These are phyloP conservation scores for Pandemis corylana DNA, from an alignment of 2,888 invertebrate species.

Conservation along the genomic window DNA sequence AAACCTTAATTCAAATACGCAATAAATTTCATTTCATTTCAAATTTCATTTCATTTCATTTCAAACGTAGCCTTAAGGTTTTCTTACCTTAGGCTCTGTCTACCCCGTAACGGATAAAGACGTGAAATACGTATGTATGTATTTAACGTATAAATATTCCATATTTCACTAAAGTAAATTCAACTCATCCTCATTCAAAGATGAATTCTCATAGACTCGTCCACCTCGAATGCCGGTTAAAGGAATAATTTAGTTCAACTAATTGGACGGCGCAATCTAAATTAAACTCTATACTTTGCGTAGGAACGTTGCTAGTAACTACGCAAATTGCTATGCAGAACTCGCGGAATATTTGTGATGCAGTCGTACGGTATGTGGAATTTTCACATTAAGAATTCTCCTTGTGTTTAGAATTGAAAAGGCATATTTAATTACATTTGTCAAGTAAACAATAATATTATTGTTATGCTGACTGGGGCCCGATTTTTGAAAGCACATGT, in stretches of 20 bases:
- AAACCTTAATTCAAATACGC: no score
- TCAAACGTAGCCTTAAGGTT: no score
- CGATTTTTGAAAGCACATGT: no score
- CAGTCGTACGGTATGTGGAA: slow-evolving; percentile 7
- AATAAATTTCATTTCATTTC: no score
- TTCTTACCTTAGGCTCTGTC: no score
- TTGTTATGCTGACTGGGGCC: slow-evolving; percentile 10
- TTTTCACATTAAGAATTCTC: slow-evolving; percentile 9
- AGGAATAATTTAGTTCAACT: slow-evolving; percentile 4
- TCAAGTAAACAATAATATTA: slow-evolving; percentile 16
- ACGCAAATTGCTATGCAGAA: background rate
- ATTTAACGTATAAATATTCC: background rate
- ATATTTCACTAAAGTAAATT: background rate
- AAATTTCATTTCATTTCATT: no score
- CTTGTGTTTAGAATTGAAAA: background rate
- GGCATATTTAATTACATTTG: background rate
- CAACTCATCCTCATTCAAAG: background rate
- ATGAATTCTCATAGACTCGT: background rate
- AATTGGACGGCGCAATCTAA: background rate
- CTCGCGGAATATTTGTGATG: slow-evolving; percentile 4
- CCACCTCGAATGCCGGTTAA: background rate
- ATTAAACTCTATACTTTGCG: background rate
- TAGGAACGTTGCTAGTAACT: background rate
- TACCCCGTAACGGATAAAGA: no score
- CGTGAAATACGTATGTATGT: no score